Evolutionary conservation across 2,888 invertebrate genomes (phyloP).

Genomic region (Pristionchus exspectatus): DNA sequence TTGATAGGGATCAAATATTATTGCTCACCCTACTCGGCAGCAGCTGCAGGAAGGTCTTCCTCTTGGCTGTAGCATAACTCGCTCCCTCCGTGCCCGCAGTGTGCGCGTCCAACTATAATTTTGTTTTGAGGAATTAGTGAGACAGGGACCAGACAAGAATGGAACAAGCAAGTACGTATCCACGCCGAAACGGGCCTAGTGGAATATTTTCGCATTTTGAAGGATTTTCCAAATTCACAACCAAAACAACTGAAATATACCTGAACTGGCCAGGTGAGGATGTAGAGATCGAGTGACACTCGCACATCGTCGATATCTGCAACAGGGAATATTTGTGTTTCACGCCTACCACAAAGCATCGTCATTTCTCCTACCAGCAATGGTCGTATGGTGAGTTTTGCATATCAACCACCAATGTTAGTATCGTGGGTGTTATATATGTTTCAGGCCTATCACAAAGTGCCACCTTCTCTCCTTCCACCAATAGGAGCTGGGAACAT

Average conservation of each 20-base stretch:
- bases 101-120: slow-evolving; percentile 25
- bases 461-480: no score
- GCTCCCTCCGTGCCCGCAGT: neutral
- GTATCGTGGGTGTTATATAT: no score
- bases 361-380: neutral
- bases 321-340: neutral
- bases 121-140: neutral
- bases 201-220: neutral
- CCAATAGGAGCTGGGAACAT: neutral
- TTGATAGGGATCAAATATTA: neutral
- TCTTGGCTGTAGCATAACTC: slow-evolving; percentile 43
- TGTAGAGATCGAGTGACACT: slow-evolving; percentile 65
- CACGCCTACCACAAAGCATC: neutral
- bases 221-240: no score
- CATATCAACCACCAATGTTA: no score
- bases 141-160: neutral
- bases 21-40: slow-evolving; percentile 30
- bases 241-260: neutral
- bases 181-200: neutral
- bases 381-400: no score
- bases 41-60: slow-evolving; percentile 51
- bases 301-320: slow-evolving; percentile 57
- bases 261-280: slow-evolving; percentile 65
- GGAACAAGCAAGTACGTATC: neutral
- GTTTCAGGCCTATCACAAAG: neutral